phyloP scores from a whole-genome alignment of 2,113 vertebrate genomes.

The Emydura subglobosa region DNA sequence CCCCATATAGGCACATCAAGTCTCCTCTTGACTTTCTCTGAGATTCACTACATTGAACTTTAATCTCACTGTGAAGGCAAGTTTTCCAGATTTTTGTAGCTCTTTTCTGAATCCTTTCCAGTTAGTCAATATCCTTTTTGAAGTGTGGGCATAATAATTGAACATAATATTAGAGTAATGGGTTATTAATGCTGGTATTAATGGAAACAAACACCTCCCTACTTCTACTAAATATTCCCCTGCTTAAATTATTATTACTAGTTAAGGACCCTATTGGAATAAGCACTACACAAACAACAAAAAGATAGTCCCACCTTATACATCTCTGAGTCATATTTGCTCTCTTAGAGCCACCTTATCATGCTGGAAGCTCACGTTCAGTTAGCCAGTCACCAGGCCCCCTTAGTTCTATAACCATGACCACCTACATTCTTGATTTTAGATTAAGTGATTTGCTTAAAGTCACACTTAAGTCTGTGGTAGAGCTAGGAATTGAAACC shows the following conservation, averaged over 20 bases:
- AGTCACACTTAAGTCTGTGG: background rate
- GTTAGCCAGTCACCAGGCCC: background rate
- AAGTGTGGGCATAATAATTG: background rate
- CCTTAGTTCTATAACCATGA: background rate
- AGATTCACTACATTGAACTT: background rate
- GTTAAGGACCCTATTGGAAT: background rate
- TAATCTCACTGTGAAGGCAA: background rate
- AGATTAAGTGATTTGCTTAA: background rate
- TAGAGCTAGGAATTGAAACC: background rate
- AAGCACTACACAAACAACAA: too few species aligned
- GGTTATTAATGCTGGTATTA: background rate
- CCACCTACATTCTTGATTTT: accelerated
- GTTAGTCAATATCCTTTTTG: background rate
- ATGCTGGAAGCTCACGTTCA: accelerated
- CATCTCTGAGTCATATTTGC: background rate
- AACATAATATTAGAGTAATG: background rate
- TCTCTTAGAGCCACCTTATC: background rate
- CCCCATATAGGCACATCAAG: background rate
- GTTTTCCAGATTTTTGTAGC: background rate
- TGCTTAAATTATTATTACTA: background rate
- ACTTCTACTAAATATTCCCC: background rate
- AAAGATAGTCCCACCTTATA: too few species aligned
- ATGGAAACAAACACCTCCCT: background rate
- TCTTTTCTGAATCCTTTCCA: background rate
- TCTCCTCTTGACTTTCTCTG: background rate